These are phyloP conservation scores for Pholis gunnellus DNA, from an alignment of 2,113 vertebrate species.

Conservation along the genomic window DNA sequence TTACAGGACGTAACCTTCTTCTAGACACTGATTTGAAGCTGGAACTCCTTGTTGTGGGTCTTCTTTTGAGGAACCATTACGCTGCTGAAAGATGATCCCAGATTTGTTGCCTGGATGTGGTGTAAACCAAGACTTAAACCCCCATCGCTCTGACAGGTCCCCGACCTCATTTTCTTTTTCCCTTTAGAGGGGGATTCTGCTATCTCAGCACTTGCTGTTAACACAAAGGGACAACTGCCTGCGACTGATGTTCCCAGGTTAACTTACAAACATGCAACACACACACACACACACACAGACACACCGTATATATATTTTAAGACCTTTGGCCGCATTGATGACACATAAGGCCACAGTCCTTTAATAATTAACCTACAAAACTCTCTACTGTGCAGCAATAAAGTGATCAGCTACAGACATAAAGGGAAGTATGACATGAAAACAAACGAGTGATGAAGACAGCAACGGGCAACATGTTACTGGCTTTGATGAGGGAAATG, in stretches of 20 bases:
- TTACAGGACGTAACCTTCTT: background rate
- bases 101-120: slow-evolving; percentile 33
- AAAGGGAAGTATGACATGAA: slow-evolving; percentile 4
- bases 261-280: slow-evolving; percentile 18
- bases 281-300: background rate
- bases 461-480: background rate
- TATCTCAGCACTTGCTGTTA: slow-evolving; percentile 42
- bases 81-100: slow-evolving; percentile 46
- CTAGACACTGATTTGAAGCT: background rate
- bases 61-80: slow-evolving; percentile 21
- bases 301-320: slow-evolving; percentile 4
- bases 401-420: background rate
- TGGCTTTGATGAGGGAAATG: background rate
- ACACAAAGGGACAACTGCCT: slow-evolving; percentile 28
- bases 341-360: slow-evolving; percentile 66
- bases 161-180: slow-evolving; percentile 51
- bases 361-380: slow-evolving; percentile 88
- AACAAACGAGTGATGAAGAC: background rate
- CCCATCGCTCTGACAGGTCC: slow-evolving; percentile 35
- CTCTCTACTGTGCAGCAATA: slow-evolving; percentile 37
- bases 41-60: background rate
- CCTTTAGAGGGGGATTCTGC: slow-evolving; percentile 46
- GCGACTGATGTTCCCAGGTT: background rate
- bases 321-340: slow-evolving; percentile 80
- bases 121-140: slow-evolving; percentile 50